Evolutionary conservation across 2,797 vertebrate genomes (phyloP), one percentile per base, ranked within the genome.

Genomic region (Dendrocincla tyrannina): DNA sequence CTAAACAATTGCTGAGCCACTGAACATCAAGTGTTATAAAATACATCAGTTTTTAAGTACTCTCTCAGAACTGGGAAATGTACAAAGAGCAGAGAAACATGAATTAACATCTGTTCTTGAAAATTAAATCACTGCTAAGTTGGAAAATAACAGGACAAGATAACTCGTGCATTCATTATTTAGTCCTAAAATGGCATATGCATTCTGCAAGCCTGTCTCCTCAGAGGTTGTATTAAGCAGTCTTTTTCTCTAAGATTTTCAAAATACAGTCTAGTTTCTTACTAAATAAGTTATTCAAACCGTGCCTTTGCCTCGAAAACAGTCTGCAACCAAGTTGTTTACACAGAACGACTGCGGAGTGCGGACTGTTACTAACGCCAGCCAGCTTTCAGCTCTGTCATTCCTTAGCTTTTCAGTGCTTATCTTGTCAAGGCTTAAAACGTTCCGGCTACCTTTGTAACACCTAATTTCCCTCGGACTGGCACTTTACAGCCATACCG

Each of bases 401-500:
- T 2, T 56, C 33, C 18, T 41, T 8, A 27, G 33, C 11, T 37
- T n/a, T 56, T 27, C 64, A 6, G 12, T 4, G 67, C 10, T 73
- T 20, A 13, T 4, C 58, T 75, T 66, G 46, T 13, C 42, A 44
- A 41, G 30, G 4, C 23, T 47, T 17, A 33, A 44, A 77, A 41
- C 1, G 12, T n/a, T 30, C 37, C 1, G 13, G 37, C 10, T 39
- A 33, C 37, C 23, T 52, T 10, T 24, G 28, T 1, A 33, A 28
- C 35, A 5, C 0, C 7, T 3, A 16, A 49, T 20, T 11, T 23
- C 22, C 24, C n/a, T 1, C 17, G 39, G 42, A 25, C 2, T 2
- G 24, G 9, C 46, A 5, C 23, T 68, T 59, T 5, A 25, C 22
- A 17, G 47, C 20, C 44, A 46, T 46, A 46, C 4, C 0, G 37